Evolutionary conservation across 2,888 invertebrate species (phyloP), one percentile per base, ranked within the genome.

Genomic region (Platynereis dumerilii): DNA sequence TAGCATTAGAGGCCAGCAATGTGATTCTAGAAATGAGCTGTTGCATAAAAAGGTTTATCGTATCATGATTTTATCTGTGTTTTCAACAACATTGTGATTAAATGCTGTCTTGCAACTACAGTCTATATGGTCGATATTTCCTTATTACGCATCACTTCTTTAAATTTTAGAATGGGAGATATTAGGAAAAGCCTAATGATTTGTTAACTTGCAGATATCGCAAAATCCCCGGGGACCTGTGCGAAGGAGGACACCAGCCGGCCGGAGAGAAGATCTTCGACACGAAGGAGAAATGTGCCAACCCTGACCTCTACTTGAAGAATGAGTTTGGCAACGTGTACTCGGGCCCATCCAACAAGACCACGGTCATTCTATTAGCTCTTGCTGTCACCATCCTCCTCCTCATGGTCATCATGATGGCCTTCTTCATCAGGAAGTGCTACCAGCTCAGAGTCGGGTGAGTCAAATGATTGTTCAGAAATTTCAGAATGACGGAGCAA

Each of bases 371-470:
- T 5, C 48, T 48, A 5, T 20, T 48, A n/a, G 48, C 7, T n/a
- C 20, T 48, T 5, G 48, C 22, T 48, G 48, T 48, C 7, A n/a
- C 22, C 7, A 48, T 48, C 7, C n/a, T 48, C 7, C 48, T 48
- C 7, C 22, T 48, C 7, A 48, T 22, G 48, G 48, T 48, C 10
- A 22, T 48, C 48, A 48, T 48, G 48, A 20, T 48, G 48, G 48
- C 22, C 20, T 48, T 20, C 48, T 48, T 48, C 22, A 22, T 48
- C n/a, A n/a, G 22, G 7, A 48, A 48, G 17, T 48, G 48, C n/a
- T 20, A 48, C 48, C 48, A 48, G 7, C 22, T 48, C 20, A 5
- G 48, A 22, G 20, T 7, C 7, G 22, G n/a, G 48, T 20, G 17
- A 17, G 42, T n/a, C n/a, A n/a, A n/a, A n/a, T n/a, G n/a, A n/a